phyloP scores from a whole-genome alignment of 2,888 invertebrate genomes.

The Carpatolechia fugitivella region DNA sequence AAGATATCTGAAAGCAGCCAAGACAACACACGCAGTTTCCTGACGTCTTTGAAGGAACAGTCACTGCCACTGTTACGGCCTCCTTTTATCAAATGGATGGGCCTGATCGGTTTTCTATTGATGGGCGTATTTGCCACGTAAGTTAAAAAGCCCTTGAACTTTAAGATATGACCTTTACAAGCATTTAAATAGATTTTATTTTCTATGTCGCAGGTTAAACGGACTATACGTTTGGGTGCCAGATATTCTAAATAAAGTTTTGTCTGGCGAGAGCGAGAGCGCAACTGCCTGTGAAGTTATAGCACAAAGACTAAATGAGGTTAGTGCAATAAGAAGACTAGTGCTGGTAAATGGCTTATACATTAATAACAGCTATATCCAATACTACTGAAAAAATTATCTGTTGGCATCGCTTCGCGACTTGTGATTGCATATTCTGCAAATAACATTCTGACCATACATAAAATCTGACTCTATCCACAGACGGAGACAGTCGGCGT shows the following conservation, averaged over 20 bases:
- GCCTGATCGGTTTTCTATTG: conserved; percentile 76
- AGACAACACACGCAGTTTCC: conserved; percentile 39
- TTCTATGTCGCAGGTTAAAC: conserved; percentile 59
- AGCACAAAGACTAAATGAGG: conserved; percentile 52
- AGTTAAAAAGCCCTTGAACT: conserved; percentile 39
- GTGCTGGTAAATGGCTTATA: too few species aligned
- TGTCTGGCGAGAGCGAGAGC: conserved; percentile 34
- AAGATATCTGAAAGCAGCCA: conserved; percentile 22
- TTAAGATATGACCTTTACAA: too few species aligned
- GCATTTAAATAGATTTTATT: not conserved
- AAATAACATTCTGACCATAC: too few species aligned
- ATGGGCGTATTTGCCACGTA: conserved; percentile 84
- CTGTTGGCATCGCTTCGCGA: too few species aligned
- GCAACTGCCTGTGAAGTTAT: conserved; percentile 64
- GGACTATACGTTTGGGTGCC: conserved; percentile 81
- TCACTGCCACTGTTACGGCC: conserved; percentile 72
- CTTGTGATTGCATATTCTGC: too few species aligned
- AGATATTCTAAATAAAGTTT: conserved; percentile 76
- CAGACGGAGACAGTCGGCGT: conserved; percentile 41
- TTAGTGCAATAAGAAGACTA: conserved; percentile 28
- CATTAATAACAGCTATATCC: too few species aligned
- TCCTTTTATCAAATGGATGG: conserved; percentile 75
- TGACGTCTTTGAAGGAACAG: conserved; percentile 70
- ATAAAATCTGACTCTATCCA: conserved; percentile 24
- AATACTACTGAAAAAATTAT: too few species aligned